phyloP scores from a whole-genome alignment of 2,888 invertebrate genomes.

The Epistrophella euchroma region DNA sequence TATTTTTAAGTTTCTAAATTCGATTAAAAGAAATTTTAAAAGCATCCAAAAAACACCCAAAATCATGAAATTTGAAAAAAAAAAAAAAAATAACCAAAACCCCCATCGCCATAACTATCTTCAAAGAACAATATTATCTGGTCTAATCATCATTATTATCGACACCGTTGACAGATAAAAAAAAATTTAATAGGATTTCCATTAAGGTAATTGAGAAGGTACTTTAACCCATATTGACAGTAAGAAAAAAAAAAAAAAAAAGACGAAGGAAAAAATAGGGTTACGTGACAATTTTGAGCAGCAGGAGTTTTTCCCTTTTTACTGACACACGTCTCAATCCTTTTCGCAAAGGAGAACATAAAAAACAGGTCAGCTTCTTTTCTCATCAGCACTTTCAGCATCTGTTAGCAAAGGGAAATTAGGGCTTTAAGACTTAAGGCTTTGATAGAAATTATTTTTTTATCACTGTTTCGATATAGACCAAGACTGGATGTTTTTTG shows the following conservation, averaged over 20 bases:
- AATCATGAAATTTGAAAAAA: background rate
- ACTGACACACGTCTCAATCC: constrained; percentile 26
- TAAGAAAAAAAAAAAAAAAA: background rate
- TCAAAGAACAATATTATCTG: constrained; percentile 11
- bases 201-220: constrained; percentile 36
- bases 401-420: constrained; percentile 19
- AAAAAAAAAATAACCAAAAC: too few species aligned
- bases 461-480: background rate
- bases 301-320: background rate
- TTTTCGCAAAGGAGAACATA: background rate
- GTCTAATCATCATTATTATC: background rate
- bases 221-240: constrained; percentile 13
- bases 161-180: background rate
- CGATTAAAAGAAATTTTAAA: too few species aligned
- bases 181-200: constrained; percentile 5
- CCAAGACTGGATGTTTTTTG: background rate
- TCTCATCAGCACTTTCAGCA: constrained; percentile 5
- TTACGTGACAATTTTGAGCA: constrained; percentile 31
- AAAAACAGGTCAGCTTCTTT: constrained; percentile 23
- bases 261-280: constrained; percentile 8
- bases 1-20: too few species aligned
- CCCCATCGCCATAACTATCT: background rate
- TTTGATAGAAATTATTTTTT: background rate
- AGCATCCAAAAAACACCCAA: too few species aligned
- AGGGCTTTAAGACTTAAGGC: constrained; percentile 15